phyloP scores from a whole-genome alignment of 2,888 invertebrate genomes.

The Parthenolecanium corni region DNA sequence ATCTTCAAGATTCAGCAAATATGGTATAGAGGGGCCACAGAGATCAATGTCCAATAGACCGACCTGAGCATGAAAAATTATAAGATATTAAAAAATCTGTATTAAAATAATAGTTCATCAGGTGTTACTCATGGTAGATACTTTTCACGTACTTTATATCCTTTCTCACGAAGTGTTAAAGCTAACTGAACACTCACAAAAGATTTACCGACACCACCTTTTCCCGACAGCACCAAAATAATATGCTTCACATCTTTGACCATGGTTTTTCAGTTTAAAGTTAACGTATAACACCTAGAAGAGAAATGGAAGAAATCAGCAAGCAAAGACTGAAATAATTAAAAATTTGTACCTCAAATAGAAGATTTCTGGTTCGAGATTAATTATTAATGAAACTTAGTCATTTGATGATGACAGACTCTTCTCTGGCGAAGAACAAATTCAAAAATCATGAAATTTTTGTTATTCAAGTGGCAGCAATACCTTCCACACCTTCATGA shows the following conservation, averaged over 20 bases:
- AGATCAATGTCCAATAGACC: conserved; percentile 87
- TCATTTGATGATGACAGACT: too few relatives aligned
- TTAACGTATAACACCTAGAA: too few relatives aligned
- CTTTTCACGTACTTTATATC: conserved; percentile 56
- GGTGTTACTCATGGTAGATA: neutral
- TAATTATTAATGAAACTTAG: too few relatives aligned
- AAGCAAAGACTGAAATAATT: too few relatives aligned
- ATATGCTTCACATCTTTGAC: conserved; percentile 69
- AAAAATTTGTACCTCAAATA: too few relatives aligned
- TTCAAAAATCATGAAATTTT: too few relatives aligned
- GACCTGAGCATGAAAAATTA: conserved; percentile 48
- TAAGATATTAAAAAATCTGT: neutral
- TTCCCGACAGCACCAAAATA: conserved; percentile 89
- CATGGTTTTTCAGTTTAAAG: conserved; percentile 49
- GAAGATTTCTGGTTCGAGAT: too few relatives aligned
- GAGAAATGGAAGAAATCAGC: too few relatives aligned
- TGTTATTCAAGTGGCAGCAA: too few relatives aligned
- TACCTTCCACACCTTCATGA: too few relatives aligned
- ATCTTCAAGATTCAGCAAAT: conserved; percentile 71
- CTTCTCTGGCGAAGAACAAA: too few relatives aligned
- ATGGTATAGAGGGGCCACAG: conserved; percentile 90
- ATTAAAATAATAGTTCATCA: neutral
- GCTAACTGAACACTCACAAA: conserved; percentile 90
- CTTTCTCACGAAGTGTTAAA: conserved; percentile 64
- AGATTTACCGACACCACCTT: conserved; percentile 98